phyloP scores from a whole-genome alignment of 2,888 invertebrate species.

The Baronia brevicornis region DNA sequence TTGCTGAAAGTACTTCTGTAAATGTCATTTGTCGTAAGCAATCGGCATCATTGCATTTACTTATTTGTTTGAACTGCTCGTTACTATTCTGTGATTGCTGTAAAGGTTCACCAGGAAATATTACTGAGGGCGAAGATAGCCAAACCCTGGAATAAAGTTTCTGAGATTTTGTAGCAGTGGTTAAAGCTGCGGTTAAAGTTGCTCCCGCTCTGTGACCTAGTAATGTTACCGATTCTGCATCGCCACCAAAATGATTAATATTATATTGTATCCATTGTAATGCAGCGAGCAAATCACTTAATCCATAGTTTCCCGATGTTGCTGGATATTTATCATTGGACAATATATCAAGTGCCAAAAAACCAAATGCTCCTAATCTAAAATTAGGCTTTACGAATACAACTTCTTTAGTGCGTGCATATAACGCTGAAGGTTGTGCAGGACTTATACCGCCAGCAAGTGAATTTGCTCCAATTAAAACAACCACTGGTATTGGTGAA shows the following conservation, averaged over 20 bases:
- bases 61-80: conserved; percentile 74
- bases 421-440: conserved; percentile 82
- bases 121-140: conserved; percentile 86
- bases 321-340: conserved; percentile 81
- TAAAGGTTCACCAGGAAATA: conserved; percentile 80
- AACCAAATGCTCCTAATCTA: conserved; percentile 86
- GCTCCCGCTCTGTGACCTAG: conserved; percentile 91
- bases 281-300: conserved; percentile 85
- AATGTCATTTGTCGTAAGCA: conserved; percentile 74
- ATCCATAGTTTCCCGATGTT: conserved; percentile 90
- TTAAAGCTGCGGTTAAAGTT: conserved; percentile 85
- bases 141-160: conserved; percentile 85
- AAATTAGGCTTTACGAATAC: conserved; percentile 93
- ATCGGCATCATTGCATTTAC: conserved; percentile 72
- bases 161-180: conserved; percentile 74
- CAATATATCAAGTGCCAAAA: conserved; percentile 83
- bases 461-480: conserved; percentile 86
- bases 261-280: conserved; percentile 88
- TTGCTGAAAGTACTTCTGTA: conserved; percentile 78
- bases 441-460: conserved; percentile 86
- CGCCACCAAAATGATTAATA: conserved; percentile 89
- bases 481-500: conserved; percentile 86
- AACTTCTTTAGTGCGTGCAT: conserved; percentile 85
- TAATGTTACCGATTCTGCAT: conserved; percentile 84
- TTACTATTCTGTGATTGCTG: conserved; percentile 77